Percentiles rank a stretch among this genome's conserved stretches.
These are phyloP conservation scores for Heliocidaris erythrogramma DNA, from an alignment of 35 echinoderm and acorn worm species.

Conservation along the genomic window DNA sequence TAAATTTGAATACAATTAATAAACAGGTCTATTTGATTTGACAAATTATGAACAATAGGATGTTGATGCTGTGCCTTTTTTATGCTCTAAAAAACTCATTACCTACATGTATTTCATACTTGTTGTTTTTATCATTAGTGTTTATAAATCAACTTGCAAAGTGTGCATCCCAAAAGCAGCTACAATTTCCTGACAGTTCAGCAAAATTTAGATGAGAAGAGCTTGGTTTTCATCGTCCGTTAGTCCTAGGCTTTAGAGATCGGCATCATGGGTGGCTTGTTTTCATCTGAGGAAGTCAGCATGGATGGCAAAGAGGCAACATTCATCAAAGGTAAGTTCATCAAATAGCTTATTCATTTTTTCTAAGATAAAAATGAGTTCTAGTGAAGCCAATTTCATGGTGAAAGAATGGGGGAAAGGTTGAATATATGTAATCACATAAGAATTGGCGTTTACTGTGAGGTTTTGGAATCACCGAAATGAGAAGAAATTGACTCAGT, in stretches of 20 bases:
- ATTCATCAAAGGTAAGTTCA: background rate
- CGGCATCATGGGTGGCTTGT: background rate
- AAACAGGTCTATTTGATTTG: no score
- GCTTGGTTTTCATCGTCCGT: background rate
- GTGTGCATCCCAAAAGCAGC: background rate
- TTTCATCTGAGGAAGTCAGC: background rate
- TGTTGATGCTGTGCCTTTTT: no score
- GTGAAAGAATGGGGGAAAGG: background rate
- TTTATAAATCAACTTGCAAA: no score
- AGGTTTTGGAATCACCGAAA: no score
- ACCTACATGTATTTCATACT: no score
- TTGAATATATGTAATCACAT: no score
- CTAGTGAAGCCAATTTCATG: background rate
- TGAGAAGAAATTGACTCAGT: no score
- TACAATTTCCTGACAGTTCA: background rate
- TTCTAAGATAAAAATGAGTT: background rate
- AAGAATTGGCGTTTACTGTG: no score
- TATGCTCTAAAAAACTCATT: no score
- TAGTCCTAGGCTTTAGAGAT: background rate
- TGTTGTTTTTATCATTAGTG: no score
- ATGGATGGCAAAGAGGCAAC: background rate
- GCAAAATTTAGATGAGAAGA: background rate
- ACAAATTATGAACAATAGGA: no score
- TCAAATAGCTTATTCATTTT: background rate
- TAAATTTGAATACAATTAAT: no score